Base-by-base conservation (phyloP, 2,888 invertebrate species). In the Polyploca ridens region DNA sequence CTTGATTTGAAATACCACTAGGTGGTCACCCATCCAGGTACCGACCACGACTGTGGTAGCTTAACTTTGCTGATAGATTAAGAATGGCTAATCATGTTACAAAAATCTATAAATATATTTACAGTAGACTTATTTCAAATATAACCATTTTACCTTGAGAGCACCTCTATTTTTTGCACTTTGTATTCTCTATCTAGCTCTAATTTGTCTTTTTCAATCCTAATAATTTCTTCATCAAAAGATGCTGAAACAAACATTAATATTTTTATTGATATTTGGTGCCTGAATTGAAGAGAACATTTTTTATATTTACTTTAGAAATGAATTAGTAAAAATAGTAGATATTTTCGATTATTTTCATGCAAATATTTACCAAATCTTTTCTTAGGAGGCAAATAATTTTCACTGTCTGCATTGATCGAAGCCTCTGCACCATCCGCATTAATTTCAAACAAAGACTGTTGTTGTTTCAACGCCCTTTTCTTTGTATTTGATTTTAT, bases 141-240 rank as follows among this genome's bases (percentile, higher is more conserved):
- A 13, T n/a, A 49, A 16, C 5, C 16, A 16, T 19, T 7, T 54
- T 54, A 54, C 54, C 54, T 54, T 54, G 54, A 75, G 57, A 83
- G 67, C 33, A 78, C 83, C 70, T 78, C 75, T 70, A 81, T 83
- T 66, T 83, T 81, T 66, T 82, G 76, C 35, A 70, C 67, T 66
- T 81, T 82, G 65, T 81, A 81, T 68, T 80, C 81, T 73, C 74
- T 77, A 59, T 83, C 82, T 60, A 83, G 67, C 64, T 83, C 81
- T 59, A 83, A 68, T 70, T 83, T 83, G 7, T 82, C 80, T 67
- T 73, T 76, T 74, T 83, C 82, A 70, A 83, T 80, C 68, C 71
- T 78, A 54, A 83, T 70, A 38, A 83, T 77, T 73, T 83, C 82
- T 72, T 83, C 80, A 71, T 82, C 82, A 72, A 72, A 82, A 64